Evolutionary conservation across 2,797 vertebrate genomes (phyloP), one percentile per base, ranked within the genome.

Genomic region (Lophius americanus): DNA sequence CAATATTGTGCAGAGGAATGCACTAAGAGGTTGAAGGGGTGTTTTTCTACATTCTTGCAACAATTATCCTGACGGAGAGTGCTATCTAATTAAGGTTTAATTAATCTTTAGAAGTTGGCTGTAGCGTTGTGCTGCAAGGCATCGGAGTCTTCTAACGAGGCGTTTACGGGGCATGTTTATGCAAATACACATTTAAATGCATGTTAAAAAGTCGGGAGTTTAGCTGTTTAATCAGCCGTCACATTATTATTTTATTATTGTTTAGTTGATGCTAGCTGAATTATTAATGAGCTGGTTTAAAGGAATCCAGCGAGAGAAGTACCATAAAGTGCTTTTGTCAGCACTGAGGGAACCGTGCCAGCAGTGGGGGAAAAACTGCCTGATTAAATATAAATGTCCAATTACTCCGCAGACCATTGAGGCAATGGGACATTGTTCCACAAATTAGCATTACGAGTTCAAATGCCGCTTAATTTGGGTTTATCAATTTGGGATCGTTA

Each of bases 331-430:
- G 89, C 89, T 78, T 91, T 89, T 77, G 91, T 91, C 91, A 92
- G 90, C 91, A 91, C 75, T 76, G 83, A 86, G 79, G 82, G 84
- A 85, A 74, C 75, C 77, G 41, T 47, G 81, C 74, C 75, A 79
- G 80, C 84, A 64, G 82, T 80, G 70, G 81, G 86, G 75, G 73
- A 83, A 85, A 82, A 75, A 79, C 71, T 68, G 81, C 79, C 89
- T 92, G 91, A 93, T 92, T 91, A 93, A 93, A 92, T 93, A 93
- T 93, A 93, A 90, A 92, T 93, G 92, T 83, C 78, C 91, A 92
- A 93, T 93, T 93, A 93, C 90, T 86, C 78, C 74, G 64, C 82
- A 78, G 90, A 90, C 85, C 75, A 79, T 78, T 70, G 85, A 85
- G 85, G 85, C 84, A 82, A 84, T 62, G 75, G 89, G 88, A 91